Evolutionary conservation across 2,113 vertebrate genomes (phyloP).

Genomic region (Boleophthalmus pectinirostris): DNA sequence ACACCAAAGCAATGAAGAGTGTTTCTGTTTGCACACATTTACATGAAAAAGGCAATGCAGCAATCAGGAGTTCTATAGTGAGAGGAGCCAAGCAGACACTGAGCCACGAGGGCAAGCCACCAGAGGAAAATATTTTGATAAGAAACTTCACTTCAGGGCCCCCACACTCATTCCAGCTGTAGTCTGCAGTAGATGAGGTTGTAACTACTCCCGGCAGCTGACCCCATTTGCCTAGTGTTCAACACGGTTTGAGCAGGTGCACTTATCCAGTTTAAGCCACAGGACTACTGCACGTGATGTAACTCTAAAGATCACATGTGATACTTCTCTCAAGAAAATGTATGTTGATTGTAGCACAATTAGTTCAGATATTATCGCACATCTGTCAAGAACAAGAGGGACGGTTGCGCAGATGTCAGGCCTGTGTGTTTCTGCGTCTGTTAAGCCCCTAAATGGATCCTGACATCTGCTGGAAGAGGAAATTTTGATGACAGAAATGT

Average conservation of each 20-base stretch:
- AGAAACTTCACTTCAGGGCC: constrained; percentile 16
- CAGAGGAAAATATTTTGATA: constrained; percentile 45
- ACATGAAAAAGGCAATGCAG: constrained; percentile 57
- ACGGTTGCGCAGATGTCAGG: constrained; percentile 45
- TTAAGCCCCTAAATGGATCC: constrained; percentile 44
- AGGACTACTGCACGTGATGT: constrained; percentile 22
- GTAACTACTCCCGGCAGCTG: background rate
- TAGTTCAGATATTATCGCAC: constrained; percentile 54
- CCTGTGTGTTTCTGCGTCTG: constrained; percentile 53
- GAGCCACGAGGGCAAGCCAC: constrained; percentile 45
- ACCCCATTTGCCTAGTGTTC: background rate
- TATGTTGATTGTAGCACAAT: constrained; percentile 50
- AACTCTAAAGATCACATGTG: constrained; percentile 3
- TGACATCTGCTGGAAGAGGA: constrained; percentile 59
- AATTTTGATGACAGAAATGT: constrained; percentile 6
- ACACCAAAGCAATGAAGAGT: constrained; percentile 49
- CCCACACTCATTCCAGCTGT: constrained; percentile 13
- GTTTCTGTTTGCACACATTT: constrained; percentile 73
- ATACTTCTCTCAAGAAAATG: background rate
- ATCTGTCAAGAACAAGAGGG: constrained; percentile 57
- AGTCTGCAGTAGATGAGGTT: constrained; percentile 17
- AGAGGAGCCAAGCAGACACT: constrained; percentile 9
- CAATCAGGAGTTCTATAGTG: constrained; percentile 33
- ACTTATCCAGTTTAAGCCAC: background rate
- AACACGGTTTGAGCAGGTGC: constrained; percentile 15